Percentiles rank a stretch among this genome's conserved stretches.
Conservation (phyloP, 53 echinoderm and acorn worm species). For the Arbacia lixula region DNA sequence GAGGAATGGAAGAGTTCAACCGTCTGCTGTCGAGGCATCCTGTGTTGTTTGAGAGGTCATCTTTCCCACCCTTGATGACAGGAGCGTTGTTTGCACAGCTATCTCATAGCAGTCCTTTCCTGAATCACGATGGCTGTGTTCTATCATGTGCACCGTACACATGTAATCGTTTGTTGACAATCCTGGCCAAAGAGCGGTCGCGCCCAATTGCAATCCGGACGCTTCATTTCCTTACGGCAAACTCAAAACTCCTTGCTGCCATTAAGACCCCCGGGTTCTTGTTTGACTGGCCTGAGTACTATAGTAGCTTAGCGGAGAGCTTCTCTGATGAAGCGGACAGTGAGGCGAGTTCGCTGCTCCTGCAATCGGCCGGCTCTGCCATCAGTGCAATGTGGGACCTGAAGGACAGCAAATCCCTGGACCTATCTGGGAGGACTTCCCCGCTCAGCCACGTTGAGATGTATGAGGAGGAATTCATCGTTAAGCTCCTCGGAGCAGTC, state of each 20-base stretch:
- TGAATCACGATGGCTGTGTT: neutral
- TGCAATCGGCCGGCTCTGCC: conserved; percentile 41
- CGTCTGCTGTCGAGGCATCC: conserved; percentile 59
- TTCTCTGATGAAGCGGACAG: conserved; percentile 5
- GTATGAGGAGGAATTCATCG: conserved; percentile 93
- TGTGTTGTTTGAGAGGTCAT: conserved; percentile 35
- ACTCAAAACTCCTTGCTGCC: conserved; percentile 56
- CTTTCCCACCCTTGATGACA: neutral
- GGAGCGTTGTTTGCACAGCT: neutral
- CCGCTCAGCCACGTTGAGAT: conserved; percentile 82
- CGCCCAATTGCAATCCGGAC: conserved; percentile 82
- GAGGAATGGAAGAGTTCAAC: conserved; percentile 94
- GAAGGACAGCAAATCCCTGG: conserved; percentile 68
- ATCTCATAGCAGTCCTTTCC: neutral
- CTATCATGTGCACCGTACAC: conserved; percentile 42
- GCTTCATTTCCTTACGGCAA: conserved; percentile 80
- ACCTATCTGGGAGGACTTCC: conserved; percentile 74
- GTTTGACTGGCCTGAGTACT: conserved; percentile 79
- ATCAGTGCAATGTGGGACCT: conserved; percentile 63
- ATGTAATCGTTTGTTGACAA: conserved; percentile 66
- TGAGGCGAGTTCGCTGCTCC: conserved; percentile 5
- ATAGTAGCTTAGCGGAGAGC: conserved; percentile 20
- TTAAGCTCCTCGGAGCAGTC: conserved; percentile 82
- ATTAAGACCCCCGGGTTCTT: conserved; percentile 32
- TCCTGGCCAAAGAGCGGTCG: conserved; percentile 82